Conservation (phyloP, 2,113 vertebrate species). For the Syngnathoides biaculeatus region DNA sequence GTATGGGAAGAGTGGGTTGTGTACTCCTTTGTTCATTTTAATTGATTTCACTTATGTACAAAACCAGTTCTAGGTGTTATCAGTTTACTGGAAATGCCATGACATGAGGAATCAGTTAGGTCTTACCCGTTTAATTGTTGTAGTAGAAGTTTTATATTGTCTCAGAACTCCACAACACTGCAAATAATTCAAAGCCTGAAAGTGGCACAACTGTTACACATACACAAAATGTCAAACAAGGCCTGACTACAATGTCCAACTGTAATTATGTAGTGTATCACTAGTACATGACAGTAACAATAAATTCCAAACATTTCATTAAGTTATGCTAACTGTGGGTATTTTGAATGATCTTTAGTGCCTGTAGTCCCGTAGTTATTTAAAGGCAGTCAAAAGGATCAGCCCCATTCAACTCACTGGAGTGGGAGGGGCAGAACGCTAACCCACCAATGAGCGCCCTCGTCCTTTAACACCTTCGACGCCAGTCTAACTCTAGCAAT, state of each 20-base stretch:
- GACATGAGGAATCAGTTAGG: constrained; percentile 80
- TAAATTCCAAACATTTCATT: not conserved
- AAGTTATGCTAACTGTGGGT: not conserved
- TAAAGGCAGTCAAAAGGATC: not conserved
- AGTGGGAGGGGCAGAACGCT: constrained; percentile 17
- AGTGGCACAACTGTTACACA: constrained; percentile 71
- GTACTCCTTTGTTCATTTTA: not conserved
- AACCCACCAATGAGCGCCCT: constrained; percentile 19
- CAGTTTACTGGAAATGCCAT: constrained; percentile 70
- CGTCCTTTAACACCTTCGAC: constrained; percentile 56
- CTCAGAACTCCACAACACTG: constrained; percentile 77
- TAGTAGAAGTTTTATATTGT: constrained; percentile 82
- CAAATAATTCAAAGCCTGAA: constrained; percentile 72
- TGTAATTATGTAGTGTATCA: not conserved
- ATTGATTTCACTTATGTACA: constrained; percentile 2
- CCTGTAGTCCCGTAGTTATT: not conserved
- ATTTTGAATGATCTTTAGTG: not conserved
- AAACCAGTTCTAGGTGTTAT: constrained; percentile 29
- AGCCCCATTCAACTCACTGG: not conserved
- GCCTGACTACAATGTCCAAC: constrained; percentile 19
- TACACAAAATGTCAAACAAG: constrained; percentile 40
- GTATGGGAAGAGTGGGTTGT: not conserved
- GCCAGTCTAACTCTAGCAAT: constrained; percentile 22
- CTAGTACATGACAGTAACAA: constrained; percentile 1
- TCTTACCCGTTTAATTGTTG: constrained; percentile 84